Base-by-base conservation (phyloP, 2,113 vertebrate genomes). In the Muscicapa adusta region DNA sequence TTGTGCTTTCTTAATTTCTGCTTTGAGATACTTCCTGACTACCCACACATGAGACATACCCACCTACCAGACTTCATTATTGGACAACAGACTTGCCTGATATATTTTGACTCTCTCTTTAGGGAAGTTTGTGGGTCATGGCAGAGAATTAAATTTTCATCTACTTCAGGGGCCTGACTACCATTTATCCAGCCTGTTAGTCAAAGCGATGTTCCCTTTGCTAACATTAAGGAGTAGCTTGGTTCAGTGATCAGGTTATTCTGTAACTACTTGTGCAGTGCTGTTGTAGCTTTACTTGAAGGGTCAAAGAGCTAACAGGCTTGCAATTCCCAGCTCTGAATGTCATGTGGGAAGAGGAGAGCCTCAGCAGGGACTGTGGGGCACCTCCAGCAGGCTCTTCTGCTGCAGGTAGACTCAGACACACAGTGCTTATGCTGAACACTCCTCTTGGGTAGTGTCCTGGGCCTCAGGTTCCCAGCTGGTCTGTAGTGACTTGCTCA, bases 211-310 rank as follows among this genome's bases (percentile, higher is more conserved):
- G 36, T 74, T 93, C 71, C 50, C 57, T 81, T 92, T 80, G 56
- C 47, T 84, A 53, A 81, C 58, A 62, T 91, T 31, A 85, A 84
- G 81, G 54, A 89, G 70, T 75, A 86, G 72, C 43, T 91, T 96
- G 94, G 75, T 94, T 96, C 89, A 91, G 61, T 79, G 91, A 42
- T 79, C 94, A 58, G 56, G 88, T 97, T 97, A 97, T 86, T 93
- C 89, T 97, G 72, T 97, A 97, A 97, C 95, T 81, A 91, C 77
- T 45, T 57, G 66, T 50, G 18, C 29, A 34, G 71, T 7, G 8
- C 42, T 3, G 6, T 74, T 26, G 23, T 65, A 60, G 84, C 47
- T 34, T 88, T 83, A 36, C 63, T 62, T 34, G 58, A 75, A 78
- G 89, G 91, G 81, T 85, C 85, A 92, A 65, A 93, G 82, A 80